Evolutionary conservation across 64 coral and sea anemone species (phyloP), one percentile per base, ranked within the genome.

Genomic region (Anthopleura sola): DNA sequence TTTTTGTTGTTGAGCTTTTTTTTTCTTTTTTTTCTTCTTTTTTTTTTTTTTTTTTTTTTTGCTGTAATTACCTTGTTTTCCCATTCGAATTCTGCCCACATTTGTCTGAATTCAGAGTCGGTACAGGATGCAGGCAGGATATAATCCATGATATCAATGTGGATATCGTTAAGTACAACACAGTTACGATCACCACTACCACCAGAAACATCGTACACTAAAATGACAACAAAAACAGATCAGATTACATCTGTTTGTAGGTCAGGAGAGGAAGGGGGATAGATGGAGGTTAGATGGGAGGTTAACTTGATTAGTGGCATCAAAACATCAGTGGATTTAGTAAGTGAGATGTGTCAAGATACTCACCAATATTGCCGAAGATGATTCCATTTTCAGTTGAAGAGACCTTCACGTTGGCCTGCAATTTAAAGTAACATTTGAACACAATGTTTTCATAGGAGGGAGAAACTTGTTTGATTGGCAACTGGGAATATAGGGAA

Each of bases 71-170:
- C 97, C 85, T 99, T 99, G 84, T 99, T 99, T 76, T 99, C 97
- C 97, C 97, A 99, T 47, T 99, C 97, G 64, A 99, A 99, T 81
- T 99, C 97, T 2, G 97, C 97, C 97, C 97, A 99, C 97, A 99
- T 99, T 39, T 95, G 97, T 87, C 97, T 99, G 87, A 99, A 99
- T 74, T 99, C 97, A 1, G 97, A 92, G 48, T 99, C 97, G 26
- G 97, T 99, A 82, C 97, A 99, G 6, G 92, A 84, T 4, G 97
- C 97, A 12, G 97, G 97, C n/a, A 99, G 85, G 83, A 99, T 99
- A 87, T 99, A 99, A 49, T 99, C 97, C 97, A 99, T 99, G 75
- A 99, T 99, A 54, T 99, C 97, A 49, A 99, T 99, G 49, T 99
- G 97, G 26, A 99, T 95, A 26, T 99, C 97, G 53, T 99, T 99